Percentiles rank a stretch among this genome's conserved stretches.
These are phyloP conservation scores for Rachycentron canadum DNA, from an alignment of 2,797 vertebrate genomes.

Conservation along the genomic window DNA sequence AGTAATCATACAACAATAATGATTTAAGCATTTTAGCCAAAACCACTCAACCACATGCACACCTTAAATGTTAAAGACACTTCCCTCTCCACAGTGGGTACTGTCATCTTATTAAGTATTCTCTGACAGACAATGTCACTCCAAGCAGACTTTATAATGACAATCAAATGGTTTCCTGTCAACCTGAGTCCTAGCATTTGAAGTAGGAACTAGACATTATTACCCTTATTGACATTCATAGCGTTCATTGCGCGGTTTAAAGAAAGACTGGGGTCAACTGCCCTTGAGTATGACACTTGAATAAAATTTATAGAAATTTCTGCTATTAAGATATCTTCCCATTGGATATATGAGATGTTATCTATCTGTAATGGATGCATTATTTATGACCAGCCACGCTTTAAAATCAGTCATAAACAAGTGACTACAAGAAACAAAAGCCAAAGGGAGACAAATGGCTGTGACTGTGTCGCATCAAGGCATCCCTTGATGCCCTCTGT, in stretches of 20 bases:
- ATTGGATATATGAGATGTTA: constrained; percentile 56
- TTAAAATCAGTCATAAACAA: constrained; percentile 69
- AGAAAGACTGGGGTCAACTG: constrained; percentile 55
- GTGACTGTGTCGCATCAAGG: constrained; percentile 33
- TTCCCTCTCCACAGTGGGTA: not conserved
- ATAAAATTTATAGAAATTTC: constrained; percentile 62
- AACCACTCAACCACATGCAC: not conserved
- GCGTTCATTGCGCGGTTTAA: constrained; percentile 39
- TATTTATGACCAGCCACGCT: constrained; percentile 66
- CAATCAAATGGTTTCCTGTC: constrained; percentile 45
- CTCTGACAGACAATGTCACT: constrained; percentile 27
- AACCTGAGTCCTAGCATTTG: constrained; percentile 33
- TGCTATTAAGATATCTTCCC: constrained; percentile 64
- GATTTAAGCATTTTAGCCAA: constrained; percentile 1
- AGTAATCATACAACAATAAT: not conserved
- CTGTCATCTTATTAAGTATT: constrained; percentile 10
- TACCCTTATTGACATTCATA: constrained; percentile 61
- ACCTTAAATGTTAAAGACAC: not conserved
- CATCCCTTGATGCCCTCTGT: constrained; percentile 39
- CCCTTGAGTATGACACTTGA: constrained; percentile 65
- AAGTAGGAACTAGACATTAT: constrained; percentile 23
- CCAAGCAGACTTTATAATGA: constrained; percentile 27
- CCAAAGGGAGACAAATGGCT: constrained; percentile 43
- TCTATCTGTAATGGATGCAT: constrained; percentile 62
- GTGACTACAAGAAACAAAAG: constrained; percentile 55